Percentiles rank a stretch among this genome's conserved stretches.
These are phyloP conservation scores for Atherix ibis DNA, from an alignment of 2,888 invertebrate genomes.

Conservation along the genomic window DNA sequence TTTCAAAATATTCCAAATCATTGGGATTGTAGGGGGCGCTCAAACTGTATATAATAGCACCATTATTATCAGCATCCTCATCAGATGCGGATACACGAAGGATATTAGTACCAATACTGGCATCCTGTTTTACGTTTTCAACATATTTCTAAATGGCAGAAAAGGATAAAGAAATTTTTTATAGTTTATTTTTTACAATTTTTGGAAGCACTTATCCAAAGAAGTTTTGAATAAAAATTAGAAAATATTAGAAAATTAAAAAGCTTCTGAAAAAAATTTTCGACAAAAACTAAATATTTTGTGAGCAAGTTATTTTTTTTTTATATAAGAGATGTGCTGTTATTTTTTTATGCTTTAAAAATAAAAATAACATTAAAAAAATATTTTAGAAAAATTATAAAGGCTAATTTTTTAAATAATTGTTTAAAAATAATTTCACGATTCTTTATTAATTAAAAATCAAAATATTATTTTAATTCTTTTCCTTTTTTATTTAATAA, in stretches of 20 bases:
- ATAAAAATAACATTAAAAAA: no score
- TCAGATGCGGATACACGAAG: slow-evolving; percentile 89
- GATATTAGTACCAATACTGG: slow-evolving; percentile 88
- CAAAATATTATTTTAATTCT: not conserved
- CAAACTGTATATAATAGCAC: slow-evolving; percentile 81
- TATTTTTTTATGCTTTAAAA: no score
- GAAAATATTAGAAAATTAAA: no score
- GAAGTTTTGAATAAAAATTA: not conserved
- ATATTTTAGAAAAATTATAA: not conserved
- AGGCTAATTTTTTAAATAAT: not conserved
- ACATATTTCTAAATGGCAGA: slow-evolving; percentile 92
- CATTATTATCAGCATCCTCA: slow-evolving; percentile 94
- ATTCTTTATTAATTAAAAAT: not conserved
- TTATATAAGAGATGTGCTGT: no score
- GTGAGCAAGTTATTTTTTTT: no score
- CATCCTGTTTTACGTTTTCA: slow-evolving; percentile 93
- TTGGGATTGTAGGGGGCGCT: slow-evolving; percentile 78
- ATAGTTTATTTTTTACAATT: no score
- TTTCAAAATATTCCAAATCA: slow-evolving; percentile 89
- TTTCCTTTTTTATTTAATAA: not conserved
- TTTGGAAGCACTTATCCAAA: no score
- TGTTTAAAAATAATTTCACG: not conserved
- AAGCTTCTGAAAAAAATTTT: no score
- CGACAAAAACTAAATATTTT: no score
- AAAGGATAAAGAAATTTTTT: slow-evolving; percentile 11